Evolutionary conservation across 2,888 invertebrate species (phyloP).

Genomic region (Tenodera sinensis): DNA sequence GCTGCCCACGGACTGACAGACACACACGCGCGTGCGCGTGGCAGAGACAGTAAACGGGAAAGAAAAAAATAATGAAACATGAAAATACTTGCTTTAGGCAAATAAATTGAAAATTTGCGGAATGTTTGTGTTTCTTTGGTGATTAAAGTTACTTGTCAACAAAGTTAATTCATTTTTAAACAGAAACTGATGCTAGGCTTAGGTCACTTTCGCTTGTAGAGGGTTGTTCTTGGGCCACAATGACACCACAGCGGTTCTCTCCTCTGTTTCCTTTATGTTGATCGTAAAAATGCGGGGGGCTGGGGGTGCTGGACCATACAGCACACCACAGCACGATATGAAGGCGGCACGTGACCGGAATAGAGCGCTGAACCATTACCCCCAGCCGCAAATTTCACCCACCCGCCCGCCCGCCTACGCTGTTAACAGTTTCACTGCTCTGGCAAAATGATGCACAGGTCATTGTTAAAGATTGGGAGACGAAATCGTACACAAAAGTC

Average conservation of each 20-base stretch:
- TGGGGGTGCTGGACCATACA: not conserved
- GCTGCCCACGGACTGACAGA: too few species aligned
- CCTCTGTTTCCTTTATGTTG: constrained; percentile 6
- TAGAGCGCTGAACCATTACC: not conserved
- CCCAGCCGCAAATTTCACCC: not conserved
- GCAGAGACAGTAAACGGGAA: too few species aligned
- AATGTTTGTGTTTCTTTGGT: too few species aligned
- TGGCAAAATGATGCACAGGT: too few species aligned
- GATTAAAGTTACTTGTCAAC: too few species aligned
- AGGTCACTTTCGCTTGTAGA: not conserved
- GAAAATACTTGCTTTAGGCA: too few species aligned
- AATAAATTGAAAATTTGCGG: too few species aligned
- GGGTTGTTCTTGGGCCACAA: not conserved
- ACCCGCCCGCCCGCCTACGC: not conserved
- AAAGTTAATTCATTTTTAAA: too few species aligned
- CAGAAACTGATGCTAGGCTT: not conserved
- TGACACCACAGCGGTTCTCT: not conserved
- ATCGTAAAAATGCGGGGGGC: constrained; percentile 1
- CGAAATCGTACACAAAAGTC: too few species aligned
- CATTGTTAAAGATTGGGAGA: too few species aligned
- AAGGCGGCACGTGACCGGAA: not conserved
- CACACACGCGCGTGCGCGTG: too few species aligned
- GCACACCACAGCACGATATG: not conserved
- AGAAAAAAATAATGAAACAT: too few species aligned
- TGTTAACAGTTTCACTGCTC: not conserved